These are phyloP conservation scores for Prionchulus punctatus DNA, from an alignment of 2,888 invertebrate species.

Conservation along the genomic window DNA sequence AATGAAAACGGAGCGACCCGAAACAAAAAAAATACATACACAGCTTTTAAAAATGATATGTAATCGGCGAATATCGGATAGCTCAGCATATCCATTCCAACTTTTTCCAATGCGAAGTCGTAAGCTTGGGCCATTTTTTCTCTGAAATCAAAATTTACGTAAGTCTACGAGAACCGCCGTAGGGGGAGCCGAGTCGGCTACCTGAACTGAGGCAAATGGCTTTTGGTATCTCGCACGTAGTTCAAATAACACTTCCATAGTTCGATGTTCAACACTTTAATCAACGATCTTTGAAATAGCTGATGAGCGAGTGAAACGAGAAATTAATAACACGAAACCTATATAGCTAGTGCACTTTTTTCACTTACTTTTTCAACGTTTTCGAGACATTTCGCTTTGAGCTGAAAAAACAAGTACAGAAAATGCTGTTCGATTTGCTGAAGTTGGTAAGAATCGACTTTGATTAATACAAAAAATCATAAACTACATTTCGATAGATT, in stretches of 20 bases:
- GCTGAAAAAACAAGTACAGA: slow-evolving; percentile 54
- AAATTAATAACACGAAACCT: not conserved
- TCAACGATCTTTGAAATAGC: slow-evolving; percentile 91
- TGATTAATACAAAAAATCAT: not conserved
- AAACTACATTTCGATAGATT: too few species aligned
- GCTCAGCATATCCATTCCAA: slow-evolving; percentile 93
- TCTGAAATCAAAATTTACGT: slow-evolving; percentile 40
- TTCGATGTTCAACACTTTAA: slow-evolving; percentile 96
- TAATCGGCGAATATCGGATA: slow-evolving; percentile 96
- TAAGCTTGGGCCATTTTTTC: slow-evolving; percentile 99
- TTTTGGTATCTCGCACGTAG: slow-evolving; percentile 94
- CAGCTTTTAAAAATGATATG: slow-evolving; percentile 62
- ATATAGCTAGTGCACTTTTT: not conserved
- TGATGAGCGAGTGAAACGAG: slow-evolving; percentile 34
- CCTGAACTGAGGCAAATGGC: slow-evolving; percentile 78
- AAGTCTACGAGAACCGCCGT: slow-evolving; percentile 7
- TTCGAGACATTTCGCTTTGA: slow-evolving; percentile 92
- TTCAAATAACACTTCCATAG: slow-evolving; percentile 92
- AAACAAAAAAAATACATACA: slow-evolving; percentile 20
- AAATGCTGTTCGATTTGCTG: too few species aligned
- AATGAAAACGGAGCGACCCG: too few species aligned
- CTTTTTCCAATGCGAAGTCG: slow-evolving; percentile 95
- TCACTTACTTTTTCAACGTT: slow-evolving; percentile 85
- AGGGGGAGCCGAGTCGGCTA: slow-evolving; percentile 34
- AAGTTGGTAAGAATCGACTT: not conserved